Evolutionary conservation across 2,888 invertebrate species (phyloP), one percentile per base, ranked within the genome.

Genomic region (Branchinecta sandiegonensis): DNA sequence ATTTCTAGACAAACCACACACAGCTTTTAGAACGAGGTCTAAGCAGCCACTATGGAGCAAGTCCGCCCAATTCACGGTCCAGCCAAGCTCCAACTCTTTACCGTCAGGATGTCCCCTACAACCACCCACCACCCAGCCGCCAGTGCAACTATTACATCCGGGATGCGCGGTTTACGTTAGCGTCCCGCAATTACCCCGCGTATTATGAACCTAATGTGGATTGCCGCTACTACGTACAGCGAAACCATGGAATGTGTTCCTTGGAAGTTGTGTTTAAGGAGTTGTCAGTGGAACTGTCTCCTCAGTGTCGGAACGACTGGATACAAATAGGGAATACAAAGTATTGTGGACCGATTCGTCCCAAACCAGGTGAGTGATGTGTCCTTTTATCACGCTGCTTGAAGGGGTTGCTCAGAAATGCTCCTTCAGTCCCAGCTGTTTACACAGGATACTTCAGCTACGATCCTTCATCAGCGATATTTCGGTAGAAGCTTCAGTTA

Each of bases 291-390:
- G 68, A 68, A 37, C 46, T 17, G 8, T 47, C 50, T 14, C 47
- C 47, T 23, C n/a, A 68, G 17, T 68, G 68, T 48, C 46, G 46
- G 12, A 66, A 9, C 11, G 68, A 68, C 37, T 68, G 68, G 68
- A 23, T 68, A 14, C 68, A 23, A 14, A 48, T 68, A 46, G 68
- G 66, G 12, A 47, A 47, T 47, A 46, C 37, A 7, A 68, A 46
- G 37, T 68, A 68, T 50, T 68, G 68, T 50, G 68, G 68, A 56
- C 23, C 23, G 12, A n/a, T 56, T 56, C 63, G 63, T 17, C 63
- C 63, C n/a, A 56, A 56, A 23, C 63, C 63, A 56, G 23, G 63
- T 56, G 63, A 56, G 63, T 2, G 8, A 17, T 56, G 1, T 9
- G 8, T 1, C 8, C 10, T 56, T 10, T 56, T 56, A 56, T 56